These are phyloP conservation scores for Adrianichthys oophorus DNA, from an alignment of 2,797 vertebrate genomes.

Conservation along the genomic window DNA sequence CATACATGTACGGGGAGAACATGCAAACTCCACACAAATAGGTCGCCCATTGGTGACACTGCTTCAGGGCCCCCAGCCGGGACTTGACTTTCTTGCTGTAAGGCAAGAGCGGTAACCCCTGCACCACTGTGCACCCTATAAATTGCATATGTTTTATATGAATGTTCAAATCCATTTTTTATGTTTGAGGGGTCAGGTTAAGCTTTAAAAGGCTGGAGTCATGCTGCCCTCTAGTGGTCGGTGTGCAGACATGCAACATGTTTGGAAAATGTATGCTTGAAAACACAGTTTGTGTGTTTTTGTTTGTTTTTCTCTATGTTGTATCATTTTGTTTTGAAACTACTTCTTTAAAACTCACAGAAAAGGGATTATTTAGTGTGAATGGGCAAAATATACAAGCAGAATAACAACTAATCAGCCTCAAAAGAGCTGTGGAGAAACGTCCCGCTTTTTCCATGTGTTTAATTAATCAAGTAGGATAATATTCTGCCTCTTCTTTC, in stretches of 20 bases:
- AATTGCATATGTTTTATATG: too few relatives aligned
- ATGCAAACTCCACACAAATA: too few relatives aligned
- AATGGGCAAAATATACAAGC: too few relatives aligned
- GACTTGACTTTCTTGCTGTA: too few relatives aligned
- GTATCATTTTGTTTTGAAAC: background rate
- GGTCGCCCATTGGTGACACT: too few relatives aligned
- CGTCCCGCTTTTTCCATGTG: background rate
- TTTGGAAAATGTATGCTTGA: background rate
- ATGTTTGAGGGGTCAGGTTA: background rate
- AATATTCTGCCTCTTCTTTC: background rate
- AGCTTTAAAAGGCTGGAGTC: background rate
- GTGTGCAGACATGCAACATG: background rate
- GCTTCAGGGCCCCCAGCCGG: too few relatives aligned
- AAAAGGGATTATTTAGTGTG: too few relatives aligned
- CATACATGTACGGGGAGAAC: too few relatives aligned
- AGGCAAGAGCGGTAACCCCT: too few relatives aligned
- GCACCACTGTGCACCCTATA: too few relatives aligned
- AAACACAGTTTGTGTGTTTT: background rate
- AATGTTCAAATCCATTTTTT: background rate
- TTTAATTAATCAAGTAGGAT: background rate
- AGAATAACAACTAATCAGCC: too few relatives aligned
- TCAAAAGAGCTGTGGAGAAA: background rate
- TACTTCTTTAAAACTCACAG: background rate
- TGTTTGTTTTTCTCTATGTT: background rate
- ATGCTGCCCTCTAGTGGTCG: conserved; percentile 48